These are phyloP conservation scores for Hirundo rustica DNA, from an alignment of 2,797 vertebrate genomes.

Conservation along the genomic window DNA sequence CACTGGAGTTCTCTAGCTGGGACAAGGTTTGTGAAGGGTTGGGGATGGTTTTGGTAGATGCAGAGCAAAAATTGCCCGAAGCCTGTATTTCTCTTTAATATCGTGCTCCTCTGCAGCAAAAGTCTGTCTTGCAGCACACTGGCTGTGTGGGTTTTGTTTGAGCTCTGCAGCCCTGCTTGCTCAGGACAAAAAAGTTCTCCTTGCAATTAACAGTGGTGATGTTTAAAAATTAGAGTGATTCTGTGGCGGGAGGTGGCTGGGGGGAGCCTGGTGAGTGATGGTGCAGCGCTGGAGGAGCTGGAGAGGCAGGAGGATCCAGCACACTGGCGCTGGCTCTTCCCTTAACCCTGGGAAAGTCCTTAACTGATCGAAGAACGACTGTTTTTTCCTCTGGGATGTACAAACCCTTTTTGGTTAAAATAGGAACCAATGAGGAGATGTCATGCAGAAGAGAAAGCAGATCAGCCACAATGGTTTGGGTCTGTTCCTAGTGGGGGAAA, in stretches of 20 bases:
- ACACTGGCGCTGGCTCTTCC: neutral
- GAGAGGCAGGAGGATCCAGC: neutral
- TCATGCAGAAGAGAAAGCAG: neutral
- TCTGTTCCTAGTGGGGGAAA: slow-evolving; percentile 34
- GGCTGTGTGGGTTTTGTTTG: neutral
- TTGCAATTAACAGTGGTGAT: neutral
- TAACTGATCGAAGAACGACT: neutral
- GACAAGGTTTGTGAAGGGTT: neutral
- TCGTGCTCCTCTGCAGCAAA: fast-evolving
- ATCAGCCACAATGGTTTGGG: neutral
- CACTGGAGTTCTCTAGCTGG: neutral
- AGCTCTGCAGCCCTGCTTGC: neutral
- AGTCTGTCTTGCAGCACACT: neutral
- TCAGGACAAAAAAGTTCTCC: neutral
- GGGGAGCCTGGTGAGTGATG: neutral
- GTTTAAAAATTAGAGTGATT: neutral
- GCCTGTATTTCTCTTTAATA: neutral
- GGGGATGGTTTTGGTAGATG: neutral
- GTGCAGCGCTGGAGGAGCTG: neutral
- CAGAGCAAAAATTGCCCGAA: neutral
- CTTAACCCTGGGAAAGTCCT: slow-evolving; percentile 51
- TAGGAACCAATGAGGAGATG: slow-evolving; percentile 18
- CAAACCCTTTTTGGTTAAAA: slow-evolving; percentile 37
- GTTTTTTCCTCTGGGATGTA: neutral
- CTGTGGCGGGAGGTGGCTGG: neutral